A percentile compares a stretch with the other conserved stretches of the same genome.
These are phyloP conservation scores for Rissa tridactyla DNA, from an alignment of 2,113 vertebrate genomes.

Conservation along the genomic window DNA sequence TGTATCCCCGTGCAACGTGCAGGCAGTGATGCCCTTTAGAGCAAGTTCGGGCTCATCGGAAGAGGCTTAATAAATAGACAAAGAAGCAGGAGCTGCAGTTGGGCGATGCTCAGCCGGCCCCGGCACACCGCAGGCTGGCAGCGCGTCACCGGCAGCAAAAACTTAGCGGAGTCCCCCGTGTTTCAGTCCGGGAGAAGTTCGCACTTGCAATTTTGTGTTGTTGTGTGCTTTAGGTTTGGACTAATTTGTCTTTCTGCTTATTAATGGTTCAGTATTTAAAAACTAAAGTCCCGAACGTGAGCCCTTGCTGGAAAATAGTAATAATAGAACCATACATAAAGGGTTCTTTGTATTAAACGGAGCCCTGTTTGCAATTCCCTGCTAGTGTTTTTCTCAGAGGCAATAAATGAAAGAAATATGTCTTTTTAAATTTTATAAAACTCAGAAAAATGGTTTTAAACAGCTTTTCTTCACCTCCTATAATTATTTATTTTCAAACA, in stretches of 20 bases:
- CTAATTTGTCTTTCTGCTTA: constrained; percentile 45
- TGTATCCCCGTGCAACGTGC: rapidly evolving
- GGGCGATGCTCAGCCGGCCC: neutral
- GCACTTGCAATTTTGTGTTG: neutral
- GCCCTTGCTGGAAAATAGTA: constrained; percentile 7
- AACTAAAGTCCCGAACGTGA: constrained; percentile 2
- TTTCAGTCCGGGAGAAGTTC: neutral
- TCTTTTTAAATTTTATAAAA: constrained; percentile 87
- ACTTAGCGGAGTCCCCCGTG: neutral
- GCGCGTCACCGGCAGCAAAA: neutral
- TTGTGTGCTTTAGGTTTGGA: neutral
- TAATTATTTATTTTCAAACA: constrained; percentile 99
- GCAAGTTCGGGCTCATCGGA: neutral
- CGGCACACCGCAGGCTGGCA: neutral
- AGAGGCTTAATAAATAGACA: neutral
- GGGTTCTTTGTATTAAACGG: constrained; percentile 46
- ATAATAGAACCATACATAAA: neutral
- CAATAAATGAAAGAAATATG: constrained; percentile 78
- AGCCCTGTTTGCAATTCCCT: constrained; percentile 40
- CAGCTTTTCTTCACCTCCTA: constrained; percentile 92
- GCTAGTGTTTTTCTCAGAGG: constrained; percentile 69
- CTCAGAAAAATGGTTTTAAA: constrained; percentile 87
- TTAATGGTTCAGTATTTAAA: constrained; percentile 50
- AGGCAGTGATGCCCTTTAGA: neutral
- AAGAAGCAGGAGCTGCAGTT: neutral